These are phyloP conservation scores for Vultur gryphus DNA, from an alignment of 2,797 vertebrate species.

Conservation along the genomic window DNA sequence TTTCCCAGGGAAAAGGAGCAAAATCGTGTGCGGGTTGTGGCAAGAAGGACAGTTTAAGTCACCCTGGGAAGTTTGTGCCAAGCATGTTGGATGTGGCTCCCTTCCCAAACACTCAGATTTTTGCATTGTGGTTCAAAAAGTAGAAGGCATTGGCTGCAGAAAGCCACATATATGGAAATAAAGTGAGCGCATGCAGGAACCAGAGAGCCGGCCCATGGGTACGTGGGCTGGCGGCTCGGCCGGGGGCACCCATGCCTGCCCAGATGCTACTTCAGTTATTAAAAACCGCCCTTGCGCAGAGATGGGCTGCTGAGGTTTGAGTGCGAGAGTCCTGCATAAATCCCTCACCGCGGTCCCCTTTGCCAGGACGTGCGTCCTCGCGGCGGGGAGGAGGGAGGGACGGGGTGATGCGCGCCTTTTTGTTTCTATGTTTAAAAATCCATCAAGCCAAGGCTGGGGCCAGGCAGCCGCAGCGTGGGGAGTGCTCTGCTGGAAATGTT, in stretches of 20 bases:
- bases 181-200: not conserved
- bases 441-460: accelerated
- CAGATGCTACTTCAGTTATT: not conserved
- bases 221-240: accelerated
- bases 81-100: not conserved
- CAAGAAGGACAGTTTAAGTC: not conserved
- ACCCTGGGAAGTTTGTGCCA: not conserved
- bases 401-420: not conserved
- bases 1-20: not conserved
- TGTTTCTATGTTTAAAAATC: not conserved
- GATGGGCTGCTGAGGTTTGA: not conserved
- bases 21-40: accelerated
- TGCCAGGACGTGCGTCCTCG: accelerated
- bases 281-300: accelerated
- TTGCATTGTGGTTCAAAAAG: not conserved
- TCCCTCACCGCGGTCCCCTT: accelerated
- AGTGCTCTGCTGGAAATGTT: not conserved
- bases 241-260: accelerated
- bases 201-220: not conserved
- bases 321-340: no score
- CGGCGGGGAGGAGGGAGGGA: not conserved
- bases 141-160: not conserved
- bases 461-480: accelerated
- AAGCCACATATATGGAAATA: not conserved
- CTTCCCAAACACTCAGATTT: not conserved